A percentile compares a stretch with the other conserved stretches of the same genome.
phyloP scores from a whole-genome alignment of 1,140 invertebrate genomes.

The Drosophila littoralis region DNA sequence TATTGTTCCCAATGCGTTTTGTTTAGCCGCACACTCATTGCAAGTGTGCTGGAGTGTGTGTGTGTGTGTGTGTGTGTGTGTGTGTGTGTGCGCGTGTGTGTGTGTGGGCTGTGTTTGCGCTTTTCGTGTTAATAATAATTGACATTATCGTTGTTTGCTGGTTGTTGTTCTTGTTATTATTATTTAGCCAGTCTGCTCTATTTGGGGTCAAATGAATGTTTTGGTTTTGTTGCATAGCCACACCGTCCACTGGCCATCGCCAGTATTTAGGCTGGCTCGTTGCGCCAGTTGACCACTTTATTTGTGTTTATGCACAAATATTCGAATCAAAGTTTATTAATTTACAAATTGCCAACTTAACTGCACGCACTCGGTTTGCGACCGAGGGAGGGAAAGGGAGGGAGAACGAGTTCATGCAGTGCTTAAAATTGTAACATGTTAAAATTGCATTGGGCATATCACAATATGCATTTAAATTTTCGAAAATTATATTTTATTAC shows the following conservation, averaged over 20 bases:
- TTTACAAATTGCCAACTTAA: conserved; percentile 73
- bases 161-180: conserved; percentile 28
- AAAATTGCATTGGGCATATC: not conserved
- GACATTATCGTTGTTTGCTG: conserved; percentile 64
- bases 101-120: conserved; percentile 44
- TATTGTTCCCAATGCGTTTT: not conserved
- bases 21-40: not conserved
- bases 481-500: conserved; percentile 11
- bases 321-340: conserved; percentile 74
- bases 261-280: not conserved
- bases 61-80: not conserved
- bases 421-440: not conserved
- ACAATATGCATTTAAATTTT: not conserved
- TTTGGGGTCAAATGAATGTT: conserved; percentile 47
- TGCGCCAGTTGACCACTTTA: conserved; percentile 51
- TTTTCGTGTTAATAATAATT: conserved; percentile 78
- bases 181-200: conserved; percentile 51
- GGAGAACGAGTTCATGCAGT: not conserved
- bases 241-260: not conserved
- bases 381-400: not conserved
- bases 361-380: conserved; percentile 28
- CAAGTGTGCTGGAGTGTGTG: conserved; percentile 1
- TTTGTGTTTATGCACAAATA: conserved; percentile 61
- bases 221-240: conserved; percentile 2
- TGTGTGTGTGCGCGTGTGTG: not conserved